These are phyloP conservation scores for Gobionotothen gibberifrons DNA, from an alignment of 2,797 vertebrate species.

Conservation along the genomic window DNA sequence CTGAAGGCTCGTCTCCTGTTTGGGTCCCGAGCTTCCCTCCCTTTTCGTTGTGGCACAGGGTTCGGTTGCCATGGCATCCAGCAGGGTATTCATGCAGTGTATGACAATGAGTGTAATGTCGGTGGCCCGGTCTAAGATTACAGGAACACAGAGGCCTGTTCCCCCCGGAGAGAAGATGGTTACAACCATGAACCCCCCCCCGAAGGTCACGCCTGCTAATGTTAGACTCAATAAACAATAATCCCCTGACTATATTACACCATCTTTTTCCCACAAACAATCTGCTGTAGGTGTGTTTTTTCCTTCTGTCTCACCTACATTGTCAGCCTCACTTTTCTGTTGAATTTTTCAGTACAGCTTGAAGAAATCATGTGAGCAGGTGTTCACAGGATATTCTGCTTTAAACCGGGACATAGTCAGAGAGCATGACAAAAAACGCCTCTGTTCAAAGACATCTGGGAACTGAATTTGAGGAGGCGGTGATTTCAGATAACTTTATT, in stretches of 20 bases:
- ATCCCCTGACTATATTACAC: slow-evolving; percentile 37
- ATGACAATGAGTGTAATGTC: slow-evolving; percentile 84
- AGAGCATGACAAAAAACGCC: slow-evolving; percentile 6
- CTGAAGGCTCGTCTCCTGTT: slow-evolving; percentile 30
- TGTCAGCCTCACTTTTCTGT: neutral
- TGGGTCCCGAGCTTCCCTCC: slow-evolving; percentile 36
- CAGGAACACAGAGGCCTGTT: slow-evolving; percentile 75
- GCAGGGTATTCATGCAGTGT: slow-evolving; percentile 75
- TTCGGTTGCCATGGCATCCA: slow-evolving; percentile 78
- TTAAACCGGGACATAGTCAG: slow-evolving; percentile 27
- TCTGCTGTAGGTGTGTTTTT: slow-evolving; percentile 27
- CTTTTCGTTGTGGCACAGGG: slow-evolving; percentile 47
- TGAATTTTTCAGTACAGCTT: slow-evolving; percentile 4
- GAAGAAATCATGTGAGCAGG: slow-evolving; percentile 30
- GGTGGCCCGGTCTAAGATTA: slow-evolving; percentile 77
- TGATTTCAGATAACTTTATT: slow-evolving; percentile 18
- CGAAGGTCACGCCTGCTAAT: slow-evolving; percentile 71
- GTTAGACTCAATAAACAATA: slow-evolving; percentile 69
- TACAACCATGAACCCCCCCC: slow-evolving; percentile 55
- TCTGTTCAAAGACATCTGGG: slow-evolving; percentile 14
- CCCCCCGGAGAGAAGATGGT: slow-evolving; percentile 69
- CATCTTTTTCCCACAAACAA: slow-evolving; percentile 46
- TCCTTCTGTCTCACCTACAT: slow-evolving; percentile 2
- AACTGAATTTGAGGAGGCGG: neutral
- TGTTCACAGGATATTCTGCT: slow-evolving; percentile 66